Conservation (phyloP, 2,797 vertebrate species). For the Pseudopleuronectes americanus region DNA sequence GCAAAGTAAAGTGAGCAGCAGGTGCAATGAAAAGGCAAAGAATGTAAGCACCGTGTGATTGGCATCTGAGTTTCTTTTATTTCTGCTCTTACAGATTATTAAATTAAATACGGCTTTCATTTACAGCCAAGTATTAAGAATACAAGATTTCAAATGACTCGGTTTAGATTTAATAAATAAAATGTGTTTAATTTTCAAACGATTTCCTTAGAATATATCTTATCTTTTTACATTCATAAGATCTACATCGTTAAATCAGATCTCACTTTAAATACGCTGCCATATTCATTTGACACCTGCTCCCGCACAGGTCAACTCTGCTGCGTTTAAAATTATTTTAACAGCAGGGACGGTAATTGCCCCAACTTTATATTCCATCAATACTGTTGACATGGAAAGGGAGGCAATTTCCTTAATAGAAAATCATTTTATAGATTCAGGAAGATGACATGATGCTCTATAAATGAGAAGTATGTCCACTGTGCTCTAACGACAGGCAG, state of each 20-base stretch:
- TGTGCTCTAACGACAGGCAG: too few relatives aligned
- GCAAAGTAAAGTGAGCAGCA: constrained; percentile 17
- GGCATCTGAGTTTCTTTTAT: background rate
- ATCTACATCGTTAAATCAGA: constrained; percentile 13
- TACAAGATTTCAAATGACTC: background rate
- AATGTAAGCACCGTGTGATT: background rate
- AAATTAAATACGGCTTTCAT: background rate
- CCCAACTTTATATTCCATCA: constrained; percentile 16
- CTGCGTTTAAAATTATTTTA: constrained; percentile 20
- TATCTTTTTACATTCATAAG: constrained; percentile 1
- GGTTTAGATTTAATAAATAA: constrained; percentile 6
- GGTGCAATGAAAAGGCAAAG: background rate
- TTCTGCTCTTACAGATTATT: background rate
- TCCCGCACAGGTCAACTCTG: constrained; percentile 14
- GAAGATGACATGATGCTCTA: constrained; percentile 13
- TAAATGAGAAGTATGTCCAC: constrained; percentile 8
- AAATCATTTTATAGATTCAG: constrained; percentile 22
- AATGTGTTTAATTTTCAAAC: background rate
- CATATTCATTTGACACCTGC: constrained; percentile 32
- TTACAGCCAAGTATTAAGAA: background rate
- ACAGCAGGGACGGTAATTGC: constrained; percentile 24
- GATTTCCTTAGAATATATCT: background rate
- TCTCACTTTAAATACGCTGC: background rate
- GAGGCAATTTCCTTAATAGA: constrained; percentile 23
- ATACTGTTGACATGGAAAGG: constrained; percentile 3